Evolutionary conservation across 2,113 vertebrate species (phyloP), one percentile per base, ranked within the genome.

Genomic region (Lasiurus cinereus): DNA sequence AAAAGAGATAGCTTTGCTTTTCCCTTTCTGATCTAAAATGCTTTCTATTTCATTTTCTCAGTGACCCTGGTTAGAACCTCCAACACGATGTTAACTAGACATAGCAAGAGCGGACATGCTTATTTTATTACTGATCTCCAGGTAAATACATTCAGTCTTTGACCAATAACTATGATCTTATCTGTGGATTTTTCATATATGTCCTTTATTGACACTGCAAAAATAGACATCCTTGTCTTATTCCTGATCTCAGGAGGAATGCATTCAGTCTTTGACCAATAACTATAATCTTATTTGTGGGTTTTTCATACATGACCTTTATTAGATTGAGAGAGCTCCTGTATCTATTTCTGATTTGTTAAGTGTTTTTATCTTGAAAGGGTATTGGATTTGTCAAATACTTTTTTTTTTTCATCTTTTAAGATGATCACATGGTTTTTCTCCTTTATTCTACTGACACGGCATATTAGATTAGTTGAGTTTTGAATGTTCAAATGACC

Each of bases 301-400:
- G 27, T 18, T 69, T 96, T 76, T 72, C 19, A 46, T 19, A 36
- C 24, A 66, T 22, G 52, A 5, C 69, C 39, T 78, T 83, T 67
- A 84, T n/a, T 85, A 80, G 74, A 22, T 29, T 74, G 84, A 88
- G 21, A 13, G n/a, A 84, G 59, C 11, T n/a, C 36, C 52, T 33
- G 13, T 72, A 27, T 69, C n/a, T 69, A 73, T 86, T 80, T 54
- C 66, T 89, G 78, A 31, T 79, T 72, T 66, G 24, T 56, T 84
- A 27, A 85, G 12, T 62, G 56, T 39, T 88, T 88, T 77, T 72
- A 84, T 67, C 27, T 66, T 89, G 39, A 73, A 83, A 94, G 4
- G 36, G 19, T n/a, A 8, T 15, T 31, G 11, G 43, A 54, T 84
- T 36, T 94, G 22, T 88, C 13, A 88, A 84, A 48, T n/a, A 27